Percentiles rank a stretch among this genome's conserved stretches.
phyloP scores from a whole-genome alignment of 53 echinoderm and acorn worm genomes.

The Echinarachnius parma region DNA sequence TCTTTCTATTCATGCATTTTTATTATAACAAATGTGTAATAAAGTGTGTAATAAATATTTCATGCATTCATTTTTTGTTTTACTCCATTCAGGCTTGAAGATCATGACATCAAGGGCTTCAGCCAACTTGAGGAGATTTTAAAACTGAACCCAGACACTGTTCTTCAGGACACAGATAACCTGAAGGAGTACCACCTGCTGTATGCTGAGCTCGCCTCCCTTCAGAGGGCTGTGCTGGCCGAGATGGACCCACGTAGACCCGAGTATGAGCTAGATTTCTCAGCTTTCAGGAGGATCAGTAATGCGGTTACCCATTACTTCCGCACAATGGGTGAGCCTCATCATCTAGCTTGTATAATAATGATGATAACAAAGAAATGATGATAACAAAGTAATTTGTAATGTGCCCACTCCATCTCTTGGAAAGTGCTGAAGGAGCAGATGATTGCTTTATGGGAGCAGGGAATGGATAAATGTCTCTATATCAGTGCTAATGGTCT shows the following conservation, averaged over 20 bases:
- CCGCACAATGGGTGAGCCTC: constrained; percentile 11
- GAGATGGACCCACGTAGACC: constrained; percentile 8
- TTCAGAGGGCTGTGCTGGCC: constrained; percentile 19
- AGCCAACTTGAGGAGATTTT: constrained; percentile 11
- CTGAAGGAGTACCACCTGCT: not conserved
- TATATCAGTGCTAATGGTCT: too few relatives aligned
- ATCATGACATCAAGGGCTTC: constrained; percentile 22
- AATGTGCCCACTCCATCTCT: too few relatives aligned
- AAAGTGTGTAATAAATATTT: not conserved
- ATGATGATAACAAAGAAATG: too few relatives aligned
- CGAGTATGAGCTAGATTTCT: constrained; percentile 30
- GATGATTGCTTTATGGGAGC: too few relatives aligned
- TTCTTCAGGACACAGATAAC: not conserved
- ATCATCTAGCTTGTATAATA: too few relatives aligned
- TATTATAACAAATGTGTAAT: not conserved
- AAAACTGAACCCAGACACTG: constrained; percentile 4
- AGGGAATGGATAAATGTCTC: too few relatives aligned
- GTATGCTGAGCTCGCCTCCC: not conserved
- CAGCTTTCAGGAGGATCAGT: constrained; percentile 7
- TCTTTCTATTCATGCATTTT: not conserved
- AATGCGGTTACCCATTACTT: constrained; percentile 14
- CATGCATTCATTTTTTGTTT: not conserved
- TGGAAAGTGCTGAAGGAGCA: too few relatives aligned
- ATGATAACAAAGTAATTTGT: too few relatives aligned
- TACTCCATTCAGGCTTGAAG: constrained; percentile 17